Evolutionary conservation across 1,140 invertebrate species (phyloP).

Genomic region (Venturia canescens): DNA sequence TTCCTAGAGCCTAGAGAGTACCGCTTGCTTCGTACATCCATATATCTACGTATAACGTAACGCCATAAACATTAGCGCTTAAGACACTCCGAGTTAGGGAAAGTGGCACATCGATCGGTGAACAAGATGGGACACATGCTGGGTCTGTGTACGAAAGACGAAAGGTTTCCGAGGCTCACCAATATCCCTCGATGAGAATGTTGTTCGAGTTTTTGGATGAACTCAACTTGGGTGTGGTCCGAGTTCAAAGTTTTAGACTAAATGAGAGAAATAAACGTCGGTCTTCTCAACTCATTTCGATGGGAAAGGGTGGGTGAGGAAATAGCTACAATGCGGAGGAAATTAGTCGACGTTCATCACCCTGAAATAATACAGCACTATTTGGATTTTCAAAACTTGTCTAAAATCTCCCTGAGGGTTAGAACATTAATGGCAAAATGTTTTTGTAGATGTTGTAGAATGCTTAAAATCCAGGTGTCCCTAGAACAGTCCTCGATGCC

Average conservation of each 20-base stretch:
- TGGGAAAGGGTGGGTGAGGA: not conserved
- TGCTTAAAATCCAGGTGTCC: not conserved
- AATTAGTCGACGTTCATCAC: not conserved
- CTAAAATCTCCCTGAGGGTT: not conserved
- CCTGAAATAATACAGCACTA: not conserved
- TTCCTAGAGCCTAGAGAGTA: not conserved
- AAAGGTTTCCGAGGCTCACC: not conserved
- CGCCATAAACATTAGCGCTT: constrained; percentile 35
- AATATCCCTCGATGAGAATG: not conserved
- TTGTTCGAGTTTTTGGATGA: not conserved
- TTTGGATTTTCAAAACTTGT: not conserved
- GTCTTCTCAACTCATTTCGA: not conserved
- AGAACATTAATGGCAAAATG: constrained; percentile 2
- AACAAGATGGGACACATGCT: constrained; percentile 10
- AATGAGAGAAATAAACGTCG: not conserved
- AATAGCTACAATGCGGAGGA: not conserved
- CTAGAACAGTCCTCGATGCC: not conserved
- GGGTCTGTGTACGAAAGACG: not conserved
- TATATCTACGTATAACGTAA: constrained; percentile 22
- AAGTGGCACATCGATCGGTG: constrained; percentile 41
- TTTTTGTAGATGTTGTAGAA: not conserved
- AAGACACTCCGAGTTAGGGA: constrained; percentile 15
- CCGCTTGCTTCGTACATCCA: not conserved
- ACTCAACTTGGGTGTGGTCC: not conserved
- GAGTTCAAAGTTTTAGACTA: not conserved